These are phyloP conservation scores for Cephus cinctus DNA, from an alignment of 1,140 invertebrate species.

Conservation along the genomic window DNA sequence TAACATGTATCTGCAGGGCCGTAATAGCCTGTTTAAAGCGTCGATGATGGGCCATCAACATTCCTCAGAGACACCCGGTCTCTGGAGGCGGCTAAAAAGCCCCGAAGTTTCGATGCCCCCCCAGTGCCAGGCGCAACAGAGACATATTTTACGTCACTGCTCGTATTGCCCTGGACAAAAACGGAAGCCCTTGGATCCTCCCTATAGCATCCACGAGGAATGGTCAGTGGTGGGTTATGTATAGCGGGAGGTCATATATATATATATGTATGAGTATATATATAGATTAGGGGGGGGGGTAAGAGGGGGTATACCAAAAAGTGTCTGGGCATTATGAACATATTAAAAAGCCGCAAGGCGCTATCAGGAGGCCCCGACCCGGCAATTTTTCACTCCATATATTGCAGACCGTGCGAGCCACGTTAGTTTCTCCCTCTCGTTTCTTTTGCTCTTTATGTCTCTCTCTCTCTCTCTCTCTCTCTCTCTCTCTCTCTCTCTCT, in stretches of 20 bases:
- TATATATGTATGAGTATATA: no score
- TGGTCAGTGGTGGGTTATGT: no score
- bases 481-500: slow-evolving; percentile 11
- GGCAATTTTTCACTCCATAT: slow-evolving; percentile 27
- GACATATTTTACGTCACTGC: slow-evolving; percentile 46
- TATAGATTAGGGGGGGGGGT: no score
- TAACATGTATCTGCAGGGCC: no score
- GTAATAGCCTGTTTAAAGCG: slow-evolving; percentile 27
- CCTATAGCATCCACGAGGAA: no score
- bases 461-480: slow-evolving; percentile 10
- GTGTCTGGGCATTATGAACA: slow-evolving; percentile 29
- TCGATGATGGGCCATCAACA: slow-evolving; percentile 44
- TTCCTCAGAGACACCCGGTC: slow-evolving; percentile 40
- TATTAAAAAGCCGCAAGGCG: slow-evolving; percentile 20
- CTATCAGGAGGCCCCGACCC: slow-evolving; percentile 13
- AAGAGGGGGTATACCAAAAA: slow-evolving; percentile 22
- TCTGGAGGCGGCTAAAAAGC: slow-evolving; percentile 36
- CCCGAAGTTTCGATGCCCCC: slow-evolving; percentile 21
- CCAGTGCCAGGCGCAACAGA: slow-evolving; percentile 29
- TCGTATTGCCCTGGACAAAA: no score
- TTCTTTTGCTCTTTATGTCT: slow-evolving; percentile 17
- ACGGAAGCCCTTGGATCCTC: no score
- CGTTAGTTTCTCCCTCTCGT: slow-evolving; percentile 18
- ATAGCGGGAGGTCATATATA: no score
- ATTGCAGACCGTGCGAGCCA: slow-evolving; percentile 5